phyloP scores from a whole-genome alignment of 2,113 vertebrate species.

The Thermophis baileyi region DNA sequence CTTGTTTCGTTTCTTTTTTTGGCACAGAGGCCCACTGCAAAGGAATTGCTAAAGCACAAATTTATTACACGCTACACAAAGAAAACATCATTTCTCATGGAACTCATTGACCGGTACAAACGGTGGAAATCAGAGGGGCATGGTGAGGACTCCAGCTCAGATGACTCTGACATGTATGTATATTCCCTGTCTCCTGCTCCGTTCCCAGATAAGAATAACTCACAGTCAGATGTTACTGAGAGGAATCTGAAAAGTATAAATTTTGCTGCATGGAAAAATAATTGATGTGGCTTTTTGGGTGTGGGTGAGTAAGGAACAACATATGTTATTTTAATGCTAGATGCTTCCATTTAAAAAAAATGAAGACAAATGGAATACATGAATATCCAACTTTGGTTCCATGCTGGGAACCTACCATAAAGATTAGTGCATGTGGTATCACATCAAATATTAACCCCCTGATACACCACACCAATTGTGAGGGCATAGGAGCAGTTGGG shows the following conservation, averaged over 20 bases:
- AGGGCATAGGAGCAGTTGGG: not conserved
- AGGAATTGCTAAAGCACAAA: conserved; percentile 96
- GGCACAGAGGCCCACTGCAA: conserved; percentile 88
- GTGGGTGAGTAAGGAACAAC: not conserved
- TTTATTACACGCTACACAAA: conserved; percentile 92
- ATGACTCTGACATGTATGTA: conserved; percentile 90
- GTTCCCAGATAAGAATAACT: not conserved
- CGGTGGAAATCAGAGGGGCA: conserved; percentile 97
- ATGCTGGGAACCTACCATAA: not conserved
- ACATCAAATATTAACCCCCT: not conserved
- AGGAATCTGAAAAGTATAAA: not conserved
- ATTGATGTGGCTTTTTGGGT: not conserved
- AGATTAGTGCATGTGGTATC: not conserved
- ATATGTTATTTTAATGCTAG: not conserved
- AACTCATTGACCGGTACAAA: conserved; percentile 92
- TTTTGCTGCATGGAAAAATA: not conserved
- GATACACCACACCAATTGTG: not conserved
- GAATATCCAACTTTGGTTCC: not conserved
- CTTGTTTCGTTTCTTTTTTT: conserved; percentile 14
- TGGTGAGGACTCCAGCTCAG: conserved; percentile 92
- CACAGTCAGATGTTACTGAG: not conserved
- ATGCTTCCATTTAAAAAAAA: not conserved
- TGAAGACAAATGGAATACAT: not conserved
- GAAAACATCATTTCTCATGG: conserved; percentile 96
- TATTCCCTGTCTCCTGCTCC: rapidly evolving